These are phyloP conservation scores for Pseudorectes ferrugineus DNA, from an alignment of 2,113 vertebrate genomes.

Conservation along the genomic window DNA sequence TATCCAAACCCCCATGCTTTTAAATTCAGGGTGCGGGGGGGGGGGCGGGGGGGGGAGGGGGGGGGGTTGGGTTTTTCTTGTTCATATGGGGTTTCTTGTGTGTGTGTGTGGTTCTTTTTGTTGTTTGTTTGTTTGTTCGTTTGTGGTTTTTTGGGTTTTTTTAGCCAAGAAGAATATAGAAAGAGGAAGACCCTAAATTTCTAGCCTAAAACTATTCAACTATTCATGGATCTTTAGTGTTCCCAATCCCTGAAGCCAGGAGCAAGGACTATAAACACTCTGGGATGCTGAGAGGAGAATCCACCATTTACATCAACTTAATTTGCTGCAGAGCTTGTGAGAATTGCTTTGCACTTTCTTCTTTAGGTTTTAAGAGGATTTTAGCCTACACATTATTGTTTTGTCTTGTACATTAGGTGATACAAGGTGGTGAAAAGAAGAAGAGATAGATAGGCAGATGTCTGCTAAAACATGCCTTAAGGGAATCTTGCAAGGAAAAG, in stretches of 20 bases:
- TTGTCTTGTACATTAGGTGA: not conserved
- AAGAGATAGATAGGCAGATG: not conserved
- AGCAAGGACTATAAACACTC: not conserved
- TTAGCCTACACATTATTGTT: not conserved
- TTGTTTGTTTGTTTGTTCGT: not conserved
- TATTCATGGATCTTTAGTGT: not conserved
- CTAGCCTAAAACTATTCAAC: not conserved
- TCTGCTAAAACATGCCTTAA: not conserved
- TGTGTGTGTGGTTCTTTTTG: too few species aligned
- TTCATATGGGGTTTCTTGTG: not conserved
- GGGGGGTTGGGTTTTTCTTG: not conserved
- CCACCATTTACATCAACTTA: accelerated
- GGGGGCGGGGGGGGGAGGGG: too few species aligned
- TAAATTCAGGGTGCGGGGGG: too few species aligned
- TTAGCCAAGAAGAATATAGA: not conserved
- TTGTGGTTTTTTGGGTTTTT: not conserved
- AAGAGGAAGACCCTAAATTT: not conserved
- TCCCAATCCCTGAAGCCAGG: not conserved
- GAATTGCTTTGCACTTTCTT: not conserved
- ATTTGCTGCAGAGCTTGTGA: not conserved
- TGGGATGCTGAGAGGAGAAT: not conserved
- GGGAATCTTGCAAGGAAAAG: not conserved
- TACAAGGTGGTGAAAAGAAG: not conserved
- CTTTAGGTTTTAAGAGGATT: not conserved
- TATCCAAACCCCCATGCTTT: too few species aligned